These are phyloP conservation scores for Branchipolynoe longqiensis DNA, from an alignment of 2,888 invertebrate genomes.

Conservation along the genomic window DNA sequence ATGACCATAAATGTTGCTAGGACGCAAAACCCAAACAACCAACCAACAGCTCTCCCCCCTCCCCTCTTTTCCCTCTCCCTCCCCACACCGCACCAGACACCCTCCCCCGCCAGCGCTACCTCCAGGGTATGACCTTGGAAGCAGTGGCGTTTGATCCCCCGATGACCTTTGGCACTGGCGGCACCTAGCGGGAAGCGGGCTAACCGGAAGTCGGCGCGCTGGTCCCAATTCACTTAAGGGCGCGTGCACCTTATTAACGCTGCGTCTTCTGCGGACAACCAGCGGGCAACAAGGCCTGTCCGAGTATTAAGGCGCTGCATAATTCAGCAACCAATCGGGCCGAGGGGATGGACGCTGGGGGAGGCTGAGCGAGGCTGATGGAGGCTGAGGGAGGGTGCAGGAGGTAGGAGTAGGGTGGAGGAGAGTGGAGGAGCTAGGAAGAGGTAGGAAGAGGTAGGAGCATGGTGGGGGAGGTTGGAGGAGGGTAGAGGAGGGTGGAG, in stretches of 20 bases:
- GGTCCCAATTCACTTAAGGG: slow-evolving; percentile 56
- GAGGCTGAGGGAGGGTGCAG: too few relatives aligned
- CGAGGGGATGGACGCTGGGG: slow-evolving; percentile 29
- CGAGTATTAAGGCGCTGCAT: slow-evolving; percentile 49
- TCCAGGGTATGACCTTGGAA: slow-evolving; percentile 32
- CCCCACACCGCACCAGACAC: not conserved
- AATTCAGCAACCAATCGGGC: slow-evolving; percentile 44
- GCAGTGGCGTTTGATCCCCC: slow-evolving; percentile 37
- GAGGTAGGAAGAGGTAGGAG: too few relatives aligned
- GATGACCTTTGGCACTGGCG: slow-evolving; percentile 36
- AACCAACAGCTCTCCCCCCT: not conserved
- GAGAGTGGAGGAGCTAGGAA: too few relatives aligned
- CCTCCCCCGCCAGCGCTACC: not conserved
- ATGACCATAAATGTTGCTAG: too few relatives aligned
- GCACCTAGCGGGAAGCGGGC: not conserved
- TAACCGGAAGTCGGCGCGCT: slow-evolving; percentile 2
- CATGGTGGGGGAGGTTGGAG: too few relatives aligned
- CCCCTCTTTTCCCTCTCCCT: not conserved
- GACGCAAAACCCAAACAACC: not conserved
- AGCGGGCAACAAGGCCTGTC: not conserved
- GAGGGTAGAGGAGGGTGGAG: too few relatives aligned
- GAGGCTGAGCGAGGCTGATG: too few relatives aligned
- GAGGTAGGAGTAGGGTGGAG: too few relatives aligned
- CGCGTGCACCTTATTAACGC: slow-evolving; percentile 31
- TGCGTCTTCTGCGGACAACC: slow-evolving; percentile 18